These are phyloP conservation scores for Caerostris extrusa DNA, from an alignment of 1,140 invertebrate genomes.

Conservation along the genomic window DNA sequence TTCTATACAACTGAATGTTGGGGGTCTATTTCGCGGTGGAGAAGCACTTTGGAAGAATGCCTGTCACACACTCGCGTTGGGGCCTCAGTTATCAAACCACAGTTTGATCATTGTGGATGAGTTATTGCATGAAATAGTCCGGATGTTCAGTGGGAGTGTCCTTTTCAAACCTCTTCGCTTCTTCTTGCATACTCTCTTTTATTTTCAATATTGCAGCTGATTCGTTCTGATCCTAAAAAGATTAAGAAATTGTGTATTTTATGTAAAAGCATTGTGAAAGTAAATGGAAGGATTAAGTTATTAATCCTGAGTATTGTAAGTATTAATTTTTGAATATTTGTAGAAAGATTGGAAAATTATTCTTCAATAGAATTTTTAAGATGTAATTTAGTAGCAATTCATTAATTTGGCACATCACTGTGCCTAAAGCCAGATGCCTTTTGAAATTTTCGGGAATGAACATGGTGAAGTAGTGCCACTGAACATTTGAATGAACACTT, in stretches of 20 bases:
- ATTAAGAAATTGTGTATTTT: neutral
- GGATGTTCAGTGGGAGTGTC: constrained; percentile 92
- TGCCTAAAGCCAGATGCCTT: no score
- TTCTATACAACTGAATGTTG: constrained; percentile 60
- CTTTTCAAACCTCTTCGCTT: constrained; percentile 99
- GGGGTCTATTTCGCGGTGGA: constrained; percentile 32
- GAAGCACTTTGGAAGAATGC: constrained; percentile 57
- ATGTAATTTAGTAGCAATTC: no score
- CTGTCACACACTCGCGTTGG: neutral
- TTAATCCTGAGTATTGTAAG: no score
- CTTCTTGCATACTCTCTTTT: constrained; percentile 99
- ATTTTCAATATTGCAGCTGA: constrained; percentile 99
- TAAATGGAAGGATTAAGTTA: no score
- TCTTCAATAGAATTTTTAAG: no score
- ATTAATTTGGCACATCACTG: no score
- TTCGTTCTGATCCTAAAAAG: constrained; percentile 91
- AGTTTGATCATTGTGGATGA: neutral
- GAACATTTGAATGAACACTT: no score
- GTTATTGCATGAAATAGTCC: constrained; percentile 86
- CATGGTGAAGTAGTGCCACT: no score
- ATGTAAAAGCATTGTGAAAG: no score
- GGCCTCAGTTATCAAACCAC: constrained; percentile 31
- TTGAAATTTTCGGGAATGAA: no score
- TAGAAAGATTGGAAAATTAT: no score
- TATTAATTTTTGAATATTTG: no score